A percentile compares a stretch with the other conserved stretches of the same genome.
Conservation (phyloP, 2,797 vertebrate genomes). For the Phrynocephalus guinanensis region DNA sequence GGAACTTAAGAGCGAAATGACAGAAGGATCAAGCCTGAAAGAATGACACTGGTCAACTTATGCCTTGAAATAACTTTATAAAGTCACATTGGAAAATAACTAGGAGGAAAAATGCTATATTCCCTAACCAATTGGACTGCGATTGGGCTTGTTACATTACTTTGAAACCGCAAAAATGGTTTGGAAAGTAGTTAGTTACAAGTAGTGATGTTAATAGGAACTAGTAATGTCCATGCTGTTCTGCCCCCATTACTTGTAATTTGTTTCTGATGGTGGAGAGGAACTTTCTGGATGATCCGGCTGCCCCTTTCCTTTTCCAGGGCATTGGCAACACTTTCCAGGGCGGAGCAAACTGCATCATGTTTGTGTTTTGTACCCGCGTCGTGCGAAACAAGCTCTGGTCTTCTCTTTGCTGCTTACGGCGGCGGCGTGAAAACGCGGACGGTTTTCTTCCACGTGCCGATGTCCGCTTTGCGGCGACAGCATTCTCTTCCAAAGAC, state of each 20-base stretch:
- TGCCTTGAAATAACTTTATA: too few relatives aligned
- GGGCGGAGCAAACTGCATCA: constrained; percentile 95
- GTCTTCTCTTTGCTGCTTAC: constrained; percentile 73
- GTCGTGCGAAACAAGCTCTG: constrained; percentile 83
- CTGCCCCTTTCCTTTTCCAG: constrained; percentile 69
- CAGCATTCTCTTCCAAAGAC: not conserved
- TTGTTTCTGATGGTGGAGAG: not conserved
- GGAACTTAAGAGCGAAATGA: too few relatives aligned
- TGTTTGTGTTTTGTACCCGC: constrained; percentile 90
- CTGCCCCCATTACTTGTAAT: rapidly evolving
- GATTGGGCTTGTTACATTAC: too few relatives aligned
- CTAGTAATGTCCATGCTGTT: rapidly evolving
- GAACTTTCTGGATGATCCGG: not conserved
- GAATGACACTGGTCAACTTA: too few relatives aligned
- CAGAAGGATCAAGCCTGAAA: too few relatives aligned
- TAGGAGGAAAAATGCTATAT: too few relatives aligned
- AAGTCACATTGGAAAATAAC: too few relatives aligned
- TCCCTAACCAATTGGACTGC: too few relatives aligned
- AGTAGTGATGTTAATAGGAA: too few relatives aligned
- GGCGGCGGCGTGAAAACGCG: rapidly evolving
- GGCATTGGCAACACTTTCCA: constrained; percentile 96
- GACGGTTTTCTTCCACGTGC: not conserved
- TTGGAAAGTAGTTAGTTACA: too few relatives aligned
- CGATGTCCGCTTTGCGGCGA: not conserved
- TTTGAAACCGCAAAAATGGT: too few relatives aligned